Percentiles rank a stretch among this genome's conserved stretches.
These are phyloP conservation scores for Capitella teleta DNA, from an alignment of 1,140 invertebrate genomes.

Conservation along the genomic window DNA sequence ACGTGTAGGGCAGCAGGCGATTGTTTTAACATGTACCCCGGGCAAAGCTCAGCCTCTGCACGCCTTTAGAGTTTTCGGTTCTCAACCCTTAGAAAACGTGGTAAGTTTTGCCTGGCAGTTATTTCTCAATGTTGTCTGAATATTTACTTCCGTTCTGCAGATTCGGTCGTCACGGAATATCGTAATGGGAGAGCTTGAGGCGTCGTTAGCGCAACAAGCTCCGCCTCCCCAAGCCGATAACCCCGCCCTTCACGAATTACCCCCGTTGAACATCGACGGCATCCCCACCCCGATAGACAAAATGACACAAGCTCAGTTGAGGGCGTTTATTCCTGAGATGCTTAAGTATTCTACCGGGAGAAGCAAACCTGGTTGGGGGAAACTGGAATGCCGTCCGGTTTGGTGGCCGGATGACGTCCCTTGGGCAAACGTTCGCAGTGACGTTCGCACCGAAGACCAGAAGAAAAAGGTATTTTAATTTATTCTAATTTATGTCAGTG, in stretches of 20 bases:
- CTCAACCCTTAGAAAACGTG: constrained; percentile 91
- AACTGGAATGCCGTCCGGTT: constrained; percentile 82
- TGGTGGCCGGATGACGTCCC: constrained; percentile 97
- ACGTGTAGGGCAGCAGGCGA: constrained; percentile 91
- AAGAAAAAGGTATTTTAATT: constrained; percentile 73
- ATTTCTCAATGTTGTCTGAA: neutral
- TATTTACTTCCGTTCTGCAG: constrained; percentile 24
- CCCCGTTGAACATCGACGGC: constrained; percentile 86
- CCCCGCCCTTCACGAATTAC: constrained; percentile 84
- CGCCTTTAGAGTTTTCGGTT: constrained; percentile 76
- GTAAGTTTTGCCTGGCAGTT: constrained; percentile 41
- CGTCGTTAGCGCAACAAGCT: constrained; percentile 81
- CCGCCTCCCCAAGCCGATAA: constrained; percentile 83
- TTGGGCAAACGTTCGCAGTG: constrained; percentile 96
- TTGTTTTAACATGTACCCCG: constrained; percentile 88
- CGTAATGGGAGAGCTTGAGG: constrained; percentile 90
- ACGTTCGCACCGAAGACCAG: constrained; percentile 86
- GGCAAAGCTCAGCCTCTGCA: constrained; percentile 77
- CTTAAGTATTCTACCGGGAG: constrained; percentile 92
- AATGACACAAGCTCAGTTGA: constrained; percentile 94
- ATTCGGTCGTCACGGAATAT: constrained; percentile 74
- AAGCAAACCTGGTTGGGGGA: constrained; percentile 94
- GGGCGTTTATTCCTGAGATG: constrained; percentile 96
- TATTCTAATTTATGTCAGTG: neutral
- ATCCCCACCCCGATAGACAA: constrained; percentile 97